Evolutionary conservation across 2,113 vertebrate genomes (phyloP).

Genomic region (Heloderma charlesbogerti): DNA sequence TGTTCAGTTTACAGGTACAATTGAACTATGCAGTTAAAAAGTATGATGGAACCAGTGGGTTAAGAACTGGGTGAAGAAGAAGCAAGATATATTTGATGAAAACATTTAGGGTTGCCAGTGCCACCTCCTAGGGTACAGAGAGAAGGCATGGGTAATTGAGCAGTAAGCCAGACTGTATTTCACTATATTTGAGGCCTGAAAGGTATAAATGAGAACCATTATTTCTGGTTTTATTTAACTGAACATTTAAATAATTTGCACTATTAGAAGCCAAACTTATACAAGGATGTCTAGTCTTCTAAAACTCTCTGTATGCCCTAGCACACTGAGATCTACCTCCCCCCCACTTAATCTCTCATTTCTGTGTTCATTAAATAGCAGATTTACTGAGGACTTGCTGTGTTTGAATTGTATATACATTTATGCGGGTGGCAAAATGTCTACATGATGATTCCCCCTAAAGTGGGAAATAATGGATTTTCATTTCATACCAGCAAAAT

Average conservation of each 20-base stretch:
- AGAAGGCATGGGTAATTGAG: constrained; percentile 49
- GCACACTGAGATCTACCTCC: constrained; percentile 29
- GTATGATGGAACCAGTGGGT: constrained; percentile 60
- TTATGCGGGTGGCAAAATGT: constrained; percentile 55
- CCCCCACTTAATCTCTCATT: constrained; percentile 25
- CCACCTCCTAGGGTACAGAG: constrained; percentile 49
- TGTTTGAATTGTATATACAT: constrained; percentile 58
- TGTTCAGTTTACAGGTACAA: constrained; percentile 76
- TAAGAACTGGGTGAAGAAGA: constrained; percentile 71
- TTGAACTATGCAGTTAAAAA: constrained; percentile 77
- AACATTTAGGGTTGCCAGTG: constrained; percentile 54
- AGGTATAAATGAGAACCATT: constrained; percentile 41
- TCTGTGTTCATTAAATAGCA: constrained; percentile 61
- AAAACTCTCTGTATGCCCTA: constrained; percentile 36
- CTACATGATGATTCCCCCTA: constrained; percentile 39
- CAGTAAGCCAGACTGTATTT: constrained; percentile 25
- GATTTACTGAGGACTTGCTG: constrained; percentile 32
- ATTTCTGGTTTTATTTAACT: constrained; percentile 42
- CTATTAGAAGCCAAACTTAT: constrained; percentile 21
- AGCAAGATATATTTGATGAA: constrained; percentile 67
- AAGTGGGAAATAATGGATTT: constrained; percentile 55
- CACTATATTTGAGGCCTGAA: constrained; percentile 42
- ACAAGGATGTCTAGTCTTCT: constrained; percentile 23
- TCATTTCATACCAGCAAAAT: constrained; percentile 53
- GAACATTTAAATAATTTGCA: constrained; percentile 22